Conservation (phyloP, 2,888 invertebrate genomes). For the Spilosoma lubricipeda region DNA sequence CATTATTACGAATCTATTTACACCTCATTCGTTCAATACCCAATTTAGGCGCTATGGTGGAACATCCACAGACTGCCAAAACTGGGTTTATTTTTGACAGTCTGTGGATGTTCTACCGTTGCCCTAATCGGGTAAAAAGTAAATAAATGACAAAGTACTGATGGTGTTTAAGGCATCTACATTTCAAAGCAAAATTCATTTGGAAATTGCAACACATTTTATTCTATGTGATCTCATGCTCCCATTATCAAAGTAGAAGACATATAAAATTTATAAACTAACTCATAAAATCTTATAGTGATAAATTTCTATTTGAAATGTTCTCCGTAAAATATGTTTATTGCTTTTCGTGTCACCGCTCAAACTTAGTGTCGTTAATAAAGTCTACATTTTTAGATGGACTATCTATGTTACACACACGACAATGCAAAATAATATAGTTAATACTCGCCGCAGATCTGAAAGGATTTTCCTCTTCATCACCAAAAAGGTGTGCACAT, state of each 20-base stretch:
- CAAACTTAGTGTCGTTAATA: background rate
- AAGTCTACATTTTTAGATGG: background rate
- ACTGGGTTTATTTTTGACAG: too few relatives aligned
- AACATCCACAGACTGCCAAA: too few relatives aligned
- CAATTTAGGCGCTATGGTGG: too few relatives aligned
- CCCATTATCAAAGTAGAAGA: constrained; percentile 6
- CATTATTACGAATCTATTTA: too few relatives aligned
- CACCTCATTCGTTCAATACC: too few relatives aligned
- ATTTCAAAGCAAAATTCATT: constrained; percentile 16
- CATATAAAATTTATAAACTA: background rate
- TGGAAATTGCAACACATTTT: constrained; percentile 17
- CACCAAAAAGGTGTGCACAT: too few relatives aligned
- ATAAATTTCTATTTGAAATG: background rate
- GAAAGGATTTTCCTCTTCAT: too few relatives aligned
- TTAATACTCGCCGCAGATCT: too few relatives aligned
- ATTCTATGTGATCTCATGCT: constrained; percentile 18
- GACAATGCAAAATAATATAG: background rate
- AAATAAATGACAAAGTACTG: background rate
- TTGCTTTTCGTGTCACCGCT: background rate
- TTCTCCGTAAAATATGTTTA: background rate
- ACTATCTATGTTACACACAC: background rate
- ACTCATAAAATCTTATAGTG: background rate
- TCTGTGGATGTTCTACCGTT: too few relatives aligned
- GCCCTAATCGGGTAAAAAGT: too few relatives aligned
- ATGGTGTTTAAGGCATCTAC: constrained; percentile 14